Evolutionary conservation across 1,140 invertebrate genomes (phyloP).

Genomic region (Drosophila punjabiensis): DNA sequence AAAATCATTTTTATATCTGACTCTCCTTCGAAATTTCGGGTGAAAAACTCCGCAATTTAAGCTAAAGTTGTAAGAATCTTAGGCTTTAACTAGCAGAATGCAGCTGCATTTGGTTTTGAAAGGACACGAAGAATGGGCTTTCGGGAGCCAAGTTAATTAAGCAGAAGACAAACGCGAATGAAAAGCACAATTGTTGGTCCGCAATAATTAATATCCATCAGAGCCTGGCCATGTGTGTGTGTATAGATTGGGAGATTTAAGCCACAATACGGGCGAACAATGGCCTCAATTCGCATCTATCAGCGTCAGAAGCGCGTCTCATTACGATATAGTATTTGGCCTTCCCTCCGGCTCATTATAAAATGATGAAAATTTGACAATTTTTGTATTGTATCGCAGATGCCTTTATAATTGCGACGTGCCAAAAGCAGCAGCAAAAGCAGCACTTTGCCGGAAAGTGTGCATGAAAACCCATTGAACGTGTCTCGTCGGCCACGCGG

Average conservation of each 20-base stretch:
- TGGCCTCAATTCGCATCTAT: slow-evolving; percentile 14
- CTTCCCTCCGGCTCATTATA: slow-evolving; percentile 23
- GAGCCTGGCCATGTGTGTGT: too few relatives aligned
- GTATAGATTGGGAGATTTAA: slow-evolving; percentile 9
- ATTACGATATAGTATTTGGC: slow-evolving; percentile 12
- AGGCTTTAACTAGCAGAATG: neutral
- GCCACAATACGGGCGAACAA: slow-evolving; percentile 11
- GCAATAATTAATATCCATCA: slow-evolving; percentile 38
- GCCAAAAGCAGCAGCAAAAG: slow-evolving; percentile 12
- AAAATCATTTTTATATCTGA: neutral
- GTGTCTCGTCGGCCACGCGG: slow-evolving; percentile 32
- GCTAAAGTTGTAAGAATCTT: neutral
- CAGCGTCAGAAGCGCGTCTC: slow-evolving; percentile 13
- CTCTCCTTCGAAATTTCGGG: neutral
- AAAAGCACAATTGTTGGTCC: slow-evolving; percentile 6
- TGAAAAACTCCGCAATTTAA: neutral
- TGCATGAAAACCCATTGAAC: slow-evolving; percentile 39
- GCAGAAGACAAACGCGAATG: slow-evolving; percentile 29
- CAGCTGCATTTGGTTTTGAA: neutral
- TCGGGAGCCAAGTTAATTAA: slow-evolving; percentile 16
- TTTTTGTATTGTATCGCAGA: slow-evolving; percentile 16
- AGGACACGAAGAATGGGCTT: neutral
- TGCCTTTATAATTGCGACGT: slow-evolving; percentile 21
- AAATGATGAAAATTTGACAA: slow-evolving; percentile 47
- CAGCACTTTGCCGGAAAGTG: slow-evolving; percentile 3